Evolutionary conservation across 2,113 vertebrate species (phyloP).

Genomic region (Geothlypis trichas): DNA sequence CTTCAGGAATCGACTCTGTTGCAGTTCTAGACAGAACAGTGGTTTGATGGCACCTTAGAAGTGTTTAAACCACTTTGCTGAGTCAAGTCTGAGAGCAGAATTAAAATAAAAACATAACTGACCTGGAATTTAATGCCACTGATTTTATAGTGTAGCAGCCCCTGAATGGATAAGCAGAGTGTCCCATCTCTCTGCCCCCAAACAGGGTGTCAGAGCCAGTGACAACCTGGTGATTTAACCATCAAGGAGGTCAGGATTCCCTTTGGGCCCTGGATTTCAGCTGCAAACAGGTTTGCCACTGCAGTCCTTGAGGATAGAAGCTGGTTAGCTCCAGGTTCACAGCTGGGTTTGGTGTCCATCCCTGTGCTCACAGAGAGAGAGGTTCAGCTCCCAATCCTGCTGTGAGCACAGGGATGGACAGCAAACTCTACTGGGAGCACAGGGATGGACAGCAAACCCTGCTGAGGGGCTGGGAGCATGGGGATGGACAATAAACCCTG

Average conservation of each 20-base stretch:
- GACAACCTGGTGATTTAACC: neutral
- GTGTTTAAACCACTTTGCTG: neutral
- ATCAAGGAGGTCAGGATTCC: neutral
- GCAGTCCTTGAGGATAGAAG: neutral
- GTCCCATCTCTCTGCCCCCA: neutral
- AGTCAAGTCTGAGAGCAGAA: neutral
- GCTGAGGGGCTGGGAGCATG: no score
- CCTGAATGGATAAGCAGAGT: neutral
- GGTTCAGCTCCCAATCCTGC: neutral
- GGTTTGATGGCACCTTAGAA: neutral
- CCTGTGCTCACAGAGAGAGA: accelerated
- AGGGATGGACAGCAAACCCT: neutral
- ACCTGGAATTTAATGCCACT: neutral
- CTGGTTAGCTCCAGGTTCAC: neutral
- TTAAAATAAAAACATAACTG: neutral
- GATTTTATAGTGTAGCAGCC: neutral
- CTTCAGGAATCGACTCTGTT: neutral
- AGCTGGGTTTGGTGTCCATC: neutral
- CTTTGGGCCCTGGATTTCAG: neutral
- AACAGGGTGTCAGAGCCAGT: neutral
- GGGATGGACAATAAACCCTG: no score
- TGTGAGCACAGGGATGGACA: neutral
- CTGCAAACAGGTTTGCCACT: neutral
- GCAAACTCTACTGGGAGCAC: neutral
- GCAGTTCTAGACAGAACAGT: neutral